Percentiles rank a stretch among this genome's conserved stretches.
Evolutionary conservation across 2,888 invertebrate genomes (phyloP).

Genomic region (Sphaerophoria rueppellii): DNA sequence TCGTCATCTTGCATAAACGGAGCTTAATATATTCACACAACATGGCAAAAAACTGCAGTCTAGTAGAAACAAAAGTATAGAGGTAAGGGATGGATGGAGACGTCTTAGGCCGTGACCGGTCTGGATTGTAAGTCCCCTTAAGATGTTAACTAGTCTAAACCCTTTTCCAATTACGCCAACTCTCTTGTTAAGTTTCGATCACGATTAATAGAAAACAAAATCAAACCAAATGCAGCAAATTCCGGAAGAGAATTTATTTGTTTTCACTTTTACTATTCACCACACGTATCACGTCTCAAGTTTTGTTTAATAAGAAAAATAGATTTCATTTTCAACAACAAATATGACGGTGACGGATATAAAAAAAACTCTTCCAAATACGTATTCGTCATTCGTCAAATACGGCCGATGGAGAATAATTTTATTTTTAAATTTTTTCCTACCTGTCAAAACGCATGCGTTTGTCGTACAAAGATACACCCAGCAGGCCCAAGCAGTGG

Average conservation of each 20-base stretch:
- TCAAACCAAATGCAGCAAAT: constrained; percentile 3
- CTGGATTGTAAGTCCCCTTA: no score
- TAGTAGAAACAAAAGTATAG: no score
- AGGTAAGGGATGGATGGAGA: no score
- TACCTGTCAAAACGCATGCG: constrained; percentile 6
- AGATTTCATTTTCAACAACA: constrained; percentile 16
- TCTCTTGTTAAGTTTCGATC: neutral
- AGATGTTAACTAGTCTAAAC: no score
- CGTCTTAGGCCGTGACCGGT: no score
- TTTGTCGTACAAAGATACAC: constrained; percentile 7
- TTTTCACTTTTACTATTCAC: constrained; percentile 47
- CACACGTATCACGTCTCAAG: constrained; percentile 46
- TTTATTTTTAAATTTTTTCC: neutral
- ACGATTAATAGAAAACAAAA: neutral
- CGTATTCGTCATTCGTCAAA: constrained; percentile 5
- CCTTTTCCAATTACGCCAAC: neutral
- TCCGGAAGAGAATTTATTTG: constrained; percentile 56
- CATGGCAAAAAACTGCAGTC: no score
- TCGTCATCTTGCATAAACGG: no score
- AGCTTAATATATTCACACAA: no score
- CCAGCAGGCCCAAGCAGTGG: neutral
- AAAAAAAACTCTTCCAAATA: constrained; percentile 38
- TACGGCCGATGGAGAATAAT: constrained; percentile 19
- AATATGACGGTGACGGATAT: constrained; percentile 52
- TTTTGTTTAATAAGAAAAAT: neutral